These are phyloP conservation scores for Crotalus helleri DNA, from an alignment of 2,113 vertebrate genomes.

Conservation along the genomic window DNA sequence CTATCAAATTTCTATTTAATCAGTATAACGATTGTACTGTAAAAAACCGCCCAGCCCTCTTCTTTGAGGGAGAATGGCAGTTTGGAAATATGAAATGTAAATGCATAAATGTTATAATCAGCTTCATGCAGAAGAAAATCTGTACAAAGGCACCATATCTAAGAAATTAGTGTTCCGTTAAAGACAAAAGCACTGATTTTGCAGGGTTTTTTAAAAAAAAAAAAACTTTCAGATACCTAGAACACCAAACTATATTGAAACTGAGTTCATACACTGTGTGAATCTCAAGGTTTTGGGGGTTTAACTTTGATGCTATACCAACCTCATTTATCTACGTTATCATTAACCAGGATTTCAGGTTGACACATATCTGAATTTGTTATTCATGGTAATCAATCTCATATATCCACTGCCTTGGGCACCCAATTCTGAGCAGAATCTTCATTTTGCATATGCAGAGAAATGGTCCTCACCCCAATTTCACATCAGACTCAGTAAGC, in stretches of 20 bases:
- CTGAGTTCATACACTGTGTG: background rate
- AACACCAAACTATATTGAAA: background rate
- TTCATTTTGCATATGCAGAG: background rate
- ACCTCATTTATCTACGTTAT: background rate
- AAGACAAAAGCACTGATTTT: background rate
- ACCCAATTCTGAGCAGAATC: background rate
- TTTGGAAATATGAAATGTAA: background rate
- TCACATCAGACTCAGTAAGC: background rate
- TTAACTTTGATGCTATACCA: background rate
- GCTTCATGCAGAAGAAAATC: conserved; percentile 12
- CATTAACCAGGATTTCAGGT: background rate
- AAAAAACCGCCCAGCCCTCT: background rate
- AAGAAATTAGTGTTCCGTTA: background rate
- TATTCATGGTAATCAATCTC: background rate
- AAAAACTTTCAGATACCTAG: background rate
- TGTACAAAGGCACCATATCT: background rate
- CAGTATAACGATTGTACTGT: background rate
- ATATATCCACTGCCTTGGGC: background rate
- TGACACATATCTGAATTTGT: background rate
- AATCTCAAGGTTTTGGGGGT: background rate
- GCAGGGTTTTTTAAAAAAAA: background rate
- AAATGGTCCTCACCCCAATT: background rate
- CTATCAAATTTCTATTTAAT: conserved; percentile 4
- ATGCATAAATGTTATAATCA: background rate
- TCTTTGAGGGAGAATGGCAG: background rate